Percentiles rank a stretch among this genome's conserved stretches.
Conservation (phyloP, 2,113 vertebrate species). For the Melanotaenia duboulayi region DNA sequence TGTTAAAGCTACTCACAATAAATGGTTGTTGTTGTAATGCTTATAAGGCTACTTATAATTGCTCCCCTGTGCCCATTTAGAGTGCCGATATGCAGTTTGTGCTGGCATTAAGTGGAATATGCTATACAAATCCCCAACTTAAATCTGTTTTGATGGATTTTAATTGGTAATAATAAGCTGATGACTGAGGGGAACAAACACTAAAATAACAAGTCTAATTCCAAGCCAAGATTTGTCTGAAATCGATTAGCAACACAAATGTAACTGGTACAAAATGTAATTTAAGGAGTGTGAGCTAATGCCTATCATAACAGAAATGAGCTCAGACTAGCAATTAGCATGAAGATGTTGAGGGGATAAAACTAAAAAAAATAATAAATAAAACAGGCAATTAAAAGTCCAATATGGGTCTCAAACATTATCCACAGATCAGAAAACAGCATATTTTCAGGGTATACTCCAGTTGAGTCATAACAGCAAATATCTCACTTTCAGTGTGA, state of each 20-base stretch:
- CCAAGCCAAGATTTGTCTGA: background rate
- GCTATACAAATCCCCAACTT: background rate
- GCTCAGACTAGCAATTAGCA: slow-evolving; percentile 3
- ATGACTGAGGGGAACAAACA: background rate
- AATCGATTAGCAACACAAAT: slow-evolving; percentile 13
- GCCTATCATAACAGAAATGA: too few species aligned
- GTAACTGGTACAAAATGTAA: background rate
- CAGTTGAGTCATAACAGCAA: slow-evolving; percentile 50
- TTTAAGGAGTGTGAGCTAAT: slow-evolving; percentile 12
- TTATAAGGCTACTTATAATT: background rate
- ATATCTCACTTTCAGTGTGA: slow-evolving; percentile 27
- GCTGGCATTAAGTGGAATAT: background rate
- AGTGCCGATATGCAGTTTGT: background rate
- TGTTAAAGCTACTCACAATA: too few species aligned
- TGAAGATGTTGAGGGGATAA: slow-evolving; percentile 19
- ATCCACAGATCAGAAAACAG: slow-evolving; percentile 5
- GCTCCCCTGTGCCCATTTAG: too few species aligned
- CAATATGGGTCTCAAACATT: background rate
- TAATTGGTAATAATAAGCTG: slow-evolving; percentile 1
- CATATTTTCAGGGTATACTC: slow-evolving; percentile 4
- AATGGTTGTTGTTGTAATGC: background rate
- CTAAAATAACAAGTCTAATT: slow-evolving; percentile 25
- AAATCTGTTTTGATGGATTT: background rate
- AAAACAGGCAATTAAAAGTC: slow-evolving; percentile 16
- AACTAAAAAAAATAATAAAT: background rate